A percentile compares a stretch with the other conserved stretches of the same genome.
These are phyloP conservation scores for Aphelenchoides fujianensis DNA, from an alignment of 1,140 invertebrate genomes.

Conservation along the genomic window DNA sequence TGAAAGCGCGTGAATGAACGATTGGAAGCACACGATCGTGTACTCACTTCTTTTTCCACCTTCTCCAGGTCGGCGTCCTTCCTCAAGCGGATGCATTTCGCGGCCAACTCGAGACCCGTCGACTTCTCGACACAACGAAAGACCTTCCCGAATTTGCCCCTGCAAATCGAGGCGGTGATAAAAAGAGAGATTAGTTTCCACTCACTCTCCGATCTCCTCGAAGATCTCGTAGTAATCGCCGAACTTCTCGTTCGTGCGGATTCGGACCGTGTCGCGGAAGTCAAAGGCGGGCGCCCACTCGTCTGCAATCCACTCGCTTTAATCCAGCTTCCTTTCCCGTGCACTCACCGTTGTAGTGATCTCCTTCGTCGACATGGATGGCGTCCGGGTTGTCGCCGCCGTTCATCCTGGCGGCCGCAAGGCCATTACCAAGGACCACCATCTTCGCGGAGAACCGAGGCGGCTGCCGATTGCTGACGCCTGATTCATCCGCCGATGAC, in stretches of 20 bases:
- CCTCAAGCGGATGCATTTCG: constrained; percentile 56
- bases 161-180: constrained; percentile 64
- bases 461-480: neutral
- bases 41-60: constrained; percentile 63
- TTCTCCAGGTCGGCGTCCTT: constrained; percentile 51
- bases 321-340: too few species aligned
- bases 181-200: constrained; percentile 17
- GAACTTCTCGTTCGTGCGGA: constrained; percentile 64
- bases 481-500: constrained; percentile 5
- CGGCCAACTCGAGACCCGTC: constrained; percentile 52
- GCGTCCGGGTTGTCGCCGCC: constrained; percentile 37
- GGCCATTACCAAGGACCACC: constrained; percentile 41
- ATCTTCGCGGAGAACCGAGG: constrained; percentile 45
- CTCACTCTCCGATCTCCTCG: constrained; percentile 65
- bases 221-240: constrained; percentile 64
- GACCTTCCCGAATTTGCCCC: constrained; percentile 80
- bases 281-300: constrained; percentile 64
- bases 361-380: constrained; percentile 50
- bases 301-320: constrained; percentile 52
- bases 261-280: constrained; percentile 56
- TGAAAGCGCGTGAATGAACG: too few species aligned
- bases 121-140: constrained; percentile 56
- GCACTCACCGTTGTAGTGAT: constrained; percentile 48
- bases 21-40: constrained; percentile 14
- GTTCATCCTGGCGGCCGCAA: constrained; percentile 16